A percentile compares a stretch with the other conserved stretches of the same genome.
Evolutionary conservation across 2,888 invertebrate species (phyloP).

Genomic region (Himalopsyche anomala): DNA sequence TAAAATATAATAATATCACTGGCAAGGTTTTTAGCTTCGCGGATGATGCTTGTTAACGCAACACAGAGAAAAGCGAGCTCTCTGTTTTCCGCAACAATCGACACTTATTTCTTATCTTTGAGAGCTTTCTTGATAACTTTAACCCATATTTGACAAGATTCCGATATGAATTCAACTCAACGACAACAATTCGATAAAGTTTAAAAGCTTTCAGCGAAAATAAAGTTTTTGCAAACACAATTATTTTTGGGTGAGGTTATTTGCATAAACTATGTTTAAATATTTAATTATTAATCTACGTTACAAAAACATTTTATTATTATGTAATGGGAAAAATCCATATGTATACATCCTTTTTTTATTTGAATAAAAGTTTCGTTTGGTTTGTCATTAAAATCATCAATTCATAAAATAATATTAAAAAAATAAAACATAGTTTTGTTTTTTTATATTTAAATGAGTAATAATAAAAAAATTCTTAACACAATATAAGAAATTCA

Average conservation of each 20-base stretch:
- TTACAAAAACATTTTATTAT: no score
- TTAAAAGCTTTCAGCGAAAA: background rate
- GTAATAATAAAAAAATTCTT: no score
- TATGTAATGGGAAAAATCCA: no score
- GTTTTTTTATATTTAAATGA: no score
- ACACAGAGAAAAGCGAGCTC: slow-evolving; percentile 17
- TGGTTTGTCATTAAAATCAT: no score
- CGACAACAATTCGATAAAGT: slow-evolving; percentile 26
- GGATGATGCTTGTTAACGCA: slow-evolving; percentile 38
- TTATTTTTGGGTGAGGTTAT: background rate
- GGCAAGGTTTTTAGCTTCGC: slow-evolving; percentile 3
- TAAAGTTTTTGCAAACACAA: background rate
- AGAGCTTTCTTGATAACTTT: slow-evolving; percentile 36
- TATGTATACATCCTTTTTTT: no score
- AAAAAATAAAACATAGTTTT: no score
- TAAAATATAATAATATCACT: background rate
- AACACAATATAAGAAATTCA: no score
- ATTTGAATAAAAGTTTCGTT: no score
- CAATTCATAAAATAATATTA: no score
- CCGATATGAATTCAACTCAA: slow-evolving; percentile 31
- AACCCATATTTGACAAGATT: slow-evolving; percentile 37
- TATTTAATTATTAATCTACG: no score
- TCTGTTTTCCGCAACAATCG: slow-evolving; percentile 42
- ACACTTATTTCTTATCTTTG: slow-evolving; percentile 32
- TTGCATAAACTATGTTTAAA: background rate